phyloP scores from a whole-genome alignment of 2,113 vertebrate genomes.

The Bothrops jararaca region DNA sequence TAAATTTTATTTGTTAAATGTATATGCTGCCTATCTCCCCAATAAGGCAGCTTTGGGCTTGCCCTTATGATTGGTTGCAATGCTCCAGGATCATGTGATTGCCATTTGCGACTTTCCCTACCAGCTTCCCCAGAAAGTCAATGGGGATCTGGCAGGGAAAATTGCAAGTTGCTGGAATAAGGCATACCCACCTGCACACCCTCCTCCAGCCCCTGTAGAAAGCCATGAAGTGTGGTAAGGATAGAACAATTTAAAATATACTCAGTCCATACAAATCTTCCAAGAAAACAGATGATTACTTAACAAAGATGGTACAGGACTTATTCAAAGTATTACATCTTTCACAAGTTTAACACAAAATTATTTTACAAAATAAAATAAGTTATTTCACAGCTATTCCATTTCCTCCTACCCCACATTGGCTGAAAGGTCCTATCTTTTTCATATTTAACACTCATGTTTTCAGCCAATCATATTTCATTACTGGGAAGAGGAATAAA shows the following conservation, averaged over 20 bases:
- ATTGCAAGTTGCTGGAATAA: not conserved
- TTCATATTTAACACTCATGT: not conserved
- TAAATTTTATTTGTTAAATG: not conserved
- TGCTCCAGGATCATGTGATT: not conserved
- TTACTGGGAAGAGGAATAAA: not conserved
- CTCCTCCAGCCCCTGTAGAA: not conserved
- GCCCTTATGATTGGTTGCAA: not conserved
- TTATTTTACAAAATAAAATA: not conserved
- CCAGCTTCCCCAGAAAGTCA: not conserved
- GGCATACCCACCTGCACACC: not conserved
- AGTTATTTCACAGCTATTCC: not conserved
- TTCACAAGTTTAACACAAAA: not conserved
- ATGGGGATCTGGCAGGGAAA: not conserved
- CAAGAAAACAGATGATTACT: not conserved
- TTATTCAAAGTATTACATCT: not conserved
- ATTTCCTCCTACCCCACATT: not conserved
- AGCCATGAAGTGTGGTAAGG: not conserved
- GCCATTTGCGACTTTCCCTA: not conserved
- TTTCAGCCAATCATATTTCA: not conserved
- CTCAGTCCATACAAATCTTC: not conserved
- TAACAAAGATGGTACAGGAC: slow-evolving; percentile 8
- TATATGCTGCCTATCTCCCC: not conserved
- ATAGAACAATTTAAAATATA: not conserved
- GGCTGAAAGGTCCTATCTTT: not conserved
- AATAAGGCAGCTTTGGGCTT: not conserved